Percentiles rank a stretch among this genome's conserved stretches.
These are phyloP conservation scores for Nothoprocta pentlandii DNA, from an alignment of 2,113 vertebrate genomes.

Conservation along the genomic window DNA sequence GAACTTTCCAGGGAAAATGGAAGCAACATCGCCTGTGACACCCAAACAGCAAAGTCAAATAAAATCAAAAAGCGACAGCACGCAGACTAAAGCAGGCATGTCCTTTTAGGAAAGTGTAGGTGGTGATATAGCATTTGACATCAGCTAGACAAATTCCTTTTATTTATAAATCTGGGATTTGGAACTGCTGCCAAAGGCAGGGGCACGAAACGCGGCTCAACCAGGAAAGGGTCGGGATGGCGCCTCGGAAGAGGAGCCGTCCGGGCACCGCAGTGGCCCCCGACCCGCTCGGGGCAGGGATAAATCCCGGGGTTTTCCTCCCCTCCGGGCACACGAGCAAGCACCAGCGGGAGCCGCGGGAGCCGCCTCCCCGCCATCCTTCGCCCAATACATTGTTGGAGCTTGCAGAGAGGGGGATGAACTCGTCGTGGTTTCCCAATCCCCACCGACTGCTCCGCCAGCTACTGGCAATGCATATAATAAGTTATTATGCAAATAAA, in stretches of 20 bases:
- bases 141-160: neutral
- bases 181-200: neutral
- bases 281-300: neutral
- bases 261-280: neutral
- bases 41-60: accelerated
- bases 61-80: neutral
- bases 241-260: neutral
- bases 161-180: neutral
- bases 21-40: neutral
- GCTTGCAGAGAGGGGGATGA: slow-evolving; percentile 46
- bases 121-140: accelerated
- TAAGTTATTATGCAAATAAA: slow-evolving; percentile 66
- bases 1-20: neutral
- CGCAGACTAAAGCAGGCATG: accelerated
- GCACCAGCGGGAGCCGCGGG: slow-evolving; percentile 19
- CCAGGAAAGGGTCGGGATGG: neutral
- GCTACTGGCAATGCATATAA: slow-evolving; percentile 72
- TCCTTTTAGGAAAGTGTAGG: neutral
- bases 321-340: neutral
- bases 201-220: accelerated
- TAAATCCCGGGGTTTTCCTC: neutral
- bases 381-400: neutral
- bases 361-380: neutral
- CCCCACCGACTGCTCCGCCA: slow-evolving; percentile 27
- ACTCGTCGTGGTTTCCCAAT: slow-evolving; percentile 64